Evolutionary conservation across 2,797 vertebrate genomes (phyloP), one percentile per base, ranked within the genome.

Genomic region (Bovichtus diacanthus): DNA sequence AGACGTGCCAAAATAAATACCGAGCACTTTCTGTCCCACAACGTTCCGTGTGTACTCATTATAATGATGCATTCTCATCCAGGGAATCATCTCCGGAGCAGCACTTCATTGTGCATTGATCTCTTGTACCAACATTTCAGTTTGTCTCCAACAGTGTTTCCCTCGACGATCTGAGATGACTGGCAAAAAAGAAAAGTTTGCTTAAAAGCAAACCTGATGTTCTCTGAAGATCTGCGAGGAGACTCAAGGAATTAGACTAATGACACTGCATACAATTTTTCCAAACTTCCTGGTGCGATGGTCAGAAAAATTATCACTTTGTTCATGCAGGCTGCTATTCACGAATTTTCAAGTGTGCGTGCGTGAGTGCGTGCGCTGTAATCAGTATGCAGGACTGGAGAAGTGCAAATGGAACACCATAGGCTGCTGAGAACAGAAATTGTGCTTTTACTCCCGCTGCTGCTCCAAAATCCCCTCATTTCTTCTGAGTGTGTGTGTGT

Each of bases 391-490:
- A 78, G 82, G 43, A 69, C 58, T 70, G 60, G 74, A 84, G 75
- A 34, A 34, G 31, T 34, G 31, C 31, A 34, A 34, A 80, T 82
- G 82, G 66, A 87, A 25, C 82, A 18, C 88, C 81, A 81, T 88
- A 60, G 77, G 83, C 55, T 51, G 73, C 74, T 71, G 72, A 76
- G 65, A 74, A 44, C 62, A 81, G 69, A 86, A 87, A 92, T 77
- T 41, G 62, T 80, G 76, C 56, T 87, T 90, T 83, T 87, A 69
- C 68, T 84, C 82, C 78, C 0, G 71, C 81, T 82, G 90, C 55
- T 87, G 74, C 68, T 78, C 61, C 38, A 53, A 78, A 83, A 66
- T 62, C 2, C 23, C 38, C 65, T 74, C 5, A 39, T 67, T 80
- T 55, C 10, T 58, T 61, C 4, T 39, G 6, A 39, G 34, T 18